Evolutionary conservation across 1,140 invertebrate genomes (phyloP).

Genomic region (Macrocentrus cingulum): DNA sequence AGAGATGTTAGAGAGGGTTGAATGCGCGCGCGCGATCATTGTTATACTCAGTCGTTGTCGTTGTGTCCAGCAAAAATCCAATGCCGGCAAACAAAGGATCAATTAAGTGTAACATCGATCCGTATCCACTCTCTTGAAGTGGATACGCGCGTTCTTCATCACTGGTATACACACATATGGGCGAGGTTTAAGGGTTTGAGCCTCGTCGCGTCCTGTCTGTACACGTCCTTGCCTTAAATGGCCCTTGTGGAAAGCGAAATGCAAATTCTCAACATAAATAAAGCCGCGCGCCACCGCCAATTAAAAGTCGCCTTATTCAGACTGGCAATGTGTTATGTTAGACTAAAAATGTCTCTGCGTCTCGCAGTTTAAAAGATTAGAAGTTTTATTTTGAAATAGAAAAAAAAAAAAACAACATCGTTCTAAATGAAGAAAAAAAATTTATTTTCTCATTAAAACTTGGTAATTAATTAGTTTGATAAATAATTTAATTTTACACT

Average conservation of each 20-base stretch:
- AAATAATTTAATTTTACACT: no score
- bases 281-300: conserved; percentile 41
- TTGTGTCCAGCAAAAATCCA: no score
- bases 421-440: no score
- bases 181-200: not conserved
- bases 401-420: no score
- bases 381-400: no score
- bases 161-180: not conserved
- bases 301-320: conserved; percentile 55
- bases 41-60: no score
- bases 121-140: not conserved
- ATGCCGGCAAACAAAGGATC: conserved; percentile 8
- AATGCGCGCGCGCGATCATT: no score
- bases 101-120: conserved; percentile 2
- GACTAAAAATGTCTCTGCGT: conserved; percentile 5
- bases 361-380: not conserved
- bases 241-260: conserved; percentile 21
- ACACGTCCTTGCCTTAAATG: conserved; percentile 22
- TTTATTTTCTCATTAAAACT: no score
- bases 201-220: not conserved
- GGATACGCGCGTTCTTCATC: not conserved
- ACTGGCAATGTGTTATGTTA: conserved; percentile 11
- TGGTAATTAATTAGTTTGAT: no score
- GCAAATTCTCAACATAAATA: conserved; percentile 39
- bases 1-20: no score